phyloP scores from a whole-genome alignment of 2,113 vertebrate species.

The Cnemophilus loriae region DNA sequence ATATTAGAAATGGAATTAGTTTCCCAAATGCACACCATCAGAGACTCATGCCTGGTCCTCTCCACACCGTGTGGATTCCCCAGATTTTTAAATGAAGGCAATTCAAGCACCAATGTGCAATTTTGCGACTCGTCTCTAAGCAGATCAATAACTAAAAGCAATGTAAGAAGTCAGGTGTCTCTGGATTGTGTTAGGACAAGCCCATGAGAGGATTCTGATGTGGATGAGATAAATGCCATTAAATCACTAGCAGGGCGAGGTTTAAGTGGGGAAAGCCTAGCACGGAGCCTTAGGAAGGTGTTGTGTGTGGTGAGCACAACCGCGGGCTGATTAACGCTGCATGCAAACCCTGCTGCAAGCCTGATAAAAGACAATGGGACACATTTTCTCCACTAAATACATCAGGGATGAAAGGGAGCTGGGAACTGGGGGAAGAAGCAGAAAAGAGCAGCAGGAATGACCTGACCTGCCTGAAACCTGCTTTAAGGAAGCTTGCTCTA shows the following conservation, averaged over 20 bases:
- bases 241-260: not conserved
- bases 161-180: not conserved
- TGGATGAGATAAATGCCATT: conserved; percentile 1
- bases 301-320: not conserved
- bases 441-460: not conserved
- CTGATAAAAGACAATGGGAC: conserved; percentile 45
- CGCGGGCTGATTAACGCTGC: not conserved
- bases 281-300: not conserved
- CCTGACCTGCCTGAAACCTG: not conserved
- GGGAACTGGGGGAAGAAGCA: not conserved
- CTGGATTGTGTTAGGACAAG: conserved; percentile 25
- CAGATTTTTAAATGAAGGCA: not conserved
- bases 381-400: not conserved
- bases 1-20: not conserved
- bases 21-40: not conserved
- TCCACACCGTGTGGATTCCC: not conserved
- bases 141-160: not conserved
- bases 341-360: not conserved
- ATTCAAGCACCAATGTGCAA: not conserved
- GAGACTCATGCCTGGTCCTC: not conserved
- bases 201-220: not conserved
- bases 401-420: conserved; percentile 30
- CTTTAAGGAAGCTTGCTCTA: not conserved
- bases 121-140: not conserved
- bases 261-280: not conserved